phyloP scores from a whole-genome alignment of 2,797 vertebrate species.

The Tachyglossus aculeatus region DNA sequence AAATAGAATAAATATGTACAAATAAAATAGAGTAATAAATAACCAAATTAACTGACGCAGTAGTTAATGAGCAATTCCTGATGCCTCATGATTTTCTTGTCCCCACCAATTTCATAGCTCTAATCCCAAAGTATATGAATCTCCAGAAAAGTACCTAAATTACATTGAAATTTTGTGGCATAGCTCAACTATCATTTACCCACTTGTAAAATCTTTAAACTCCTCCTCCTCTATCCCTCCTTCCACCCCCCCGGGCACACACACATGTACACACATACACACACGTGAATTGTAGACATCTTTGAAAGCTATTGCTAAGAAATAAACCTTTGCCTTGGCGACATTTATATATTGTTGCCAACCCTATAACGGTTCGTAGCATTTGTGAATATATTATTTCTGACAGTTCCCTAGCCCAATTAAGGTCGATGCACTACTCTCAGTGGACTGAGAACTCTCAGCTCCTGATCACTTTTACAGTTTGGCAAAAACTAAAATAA shows the following conservation, averaged over 20 bases:
- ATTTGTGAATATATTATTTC: constrained; percentile 40
- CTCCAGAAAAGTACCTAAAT: constrained; percentile 22
- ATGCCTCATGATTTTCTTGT: no score
- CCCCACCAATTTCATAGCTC: no score
- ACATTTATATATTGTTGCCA: constrained; percentile 32
- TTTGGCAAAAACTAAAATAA: constrained; percentile 17
- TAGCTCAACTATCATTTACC: constrained; percentile 3
- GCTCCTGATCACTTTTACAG: constrained; percentile 1
- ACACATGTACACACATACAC: background rate
- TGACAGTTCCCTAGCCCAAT: constrained; percentile 47
- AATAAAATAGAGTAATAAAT: no score
- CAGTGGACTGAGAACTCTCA: constrained; percentile 16
- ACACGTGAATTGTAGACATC: constrained; percentile 6
- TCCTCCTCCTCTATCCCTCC: background rate
- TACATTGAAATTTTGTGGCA: constrained; percentile 28
- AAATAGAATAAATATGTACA: no score
- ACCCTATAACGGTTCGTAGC: constrained; percentile 18
- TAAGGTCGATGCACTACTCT: constrained; percentile 1
- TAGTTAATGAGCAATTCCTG: no score
- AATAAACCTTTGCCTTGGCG: constrained; percentile 37
- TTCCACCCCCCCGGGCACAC: background rate
- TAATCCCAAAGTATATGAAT: constrained; percentile 20
- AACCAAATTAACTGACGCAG: no score
- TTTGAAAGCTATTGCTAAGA: constrained; percentile 26
- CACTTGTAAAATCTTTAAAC: background rate